Evolutionary conservation across 2,113 vertebrate genomes (phyloP).

Genomic region (Pelvicachromis taeniatus): DNA sequence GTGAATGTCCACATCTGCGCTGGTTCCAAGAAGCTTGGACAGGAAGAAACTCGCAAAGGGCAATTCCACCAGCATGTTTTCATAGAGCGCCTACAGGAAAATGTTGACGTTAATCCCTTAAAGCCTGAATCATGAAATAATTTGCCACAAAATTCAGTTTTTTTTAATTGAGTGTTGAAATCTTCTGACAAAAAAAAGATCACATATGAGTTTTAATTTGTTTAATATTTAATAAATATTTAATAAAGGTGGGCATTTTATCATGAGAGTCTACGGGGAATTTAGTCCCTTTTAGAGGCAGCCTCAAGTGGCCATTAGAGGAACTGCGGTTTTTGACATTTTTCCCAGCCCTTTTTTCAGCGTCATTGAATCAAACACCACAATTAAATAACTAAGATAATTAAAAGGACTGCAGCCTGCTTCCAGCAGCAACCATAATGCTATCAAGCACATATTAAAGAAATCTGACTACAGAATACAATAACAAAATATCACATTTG

Average conservation of each 20-base stretch:
- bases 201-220: neutral
- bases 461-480: neutral
- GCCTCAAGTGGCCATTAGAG: neutral
- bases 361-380: conserved; percentile 5
- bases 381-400: neutral
- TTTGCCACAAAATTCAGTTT: neutral
- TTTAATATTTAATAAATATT: neutral
- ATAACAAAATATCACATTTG: neutral
- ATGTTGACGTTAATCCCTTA: neutral
- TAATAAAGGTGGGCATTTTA: neutral
- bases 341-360: neutral
- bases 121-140: neutral
- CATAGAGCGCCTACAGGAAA: conserved; percentile 86
- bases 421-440: neutral
- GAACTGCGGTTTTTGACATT: neutral
- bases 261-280: neutral
- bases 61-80: conserved; percentile 98
- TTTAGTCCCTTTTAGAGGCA: neutral
- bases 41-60: conserved; percentile 98
- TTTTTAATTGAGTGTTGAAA: neutral
- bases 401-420: neutral
- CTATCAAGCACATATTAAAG: neutral
- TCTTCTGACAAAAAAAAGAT: neutral
- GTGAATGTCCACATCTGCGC: conserved; percentile 96
- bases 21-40: conserved; percentile 96